Conservation (phyloP, 2,113 vertebrate genomes). For the Todiramphus saurophagus region DNA sequence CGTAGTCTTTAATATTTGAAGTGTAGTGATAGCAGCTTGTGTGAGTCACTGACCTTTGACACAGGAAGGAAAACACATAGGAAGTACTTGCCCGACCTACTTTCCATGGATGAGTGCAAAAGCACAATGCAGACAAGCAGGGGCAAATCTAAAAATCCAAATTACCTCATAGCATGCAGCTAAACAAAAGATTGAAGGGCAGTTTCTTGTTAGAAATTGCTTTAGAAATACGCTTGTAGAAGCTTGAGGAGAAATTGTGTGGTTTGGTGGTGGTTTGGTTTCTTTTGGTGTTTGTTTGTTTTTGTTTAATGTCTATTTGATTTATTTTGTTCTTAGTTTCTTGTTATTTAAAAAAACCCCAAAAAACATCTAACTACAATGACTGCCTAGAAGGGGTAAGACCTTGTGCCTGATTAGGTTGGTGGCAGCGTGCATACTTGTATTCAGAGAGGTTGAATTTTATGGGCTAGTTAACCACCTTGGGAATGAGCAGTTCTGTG, state of each 20-base stretch:
- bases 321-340: not conserved
- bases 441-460: not conserved
- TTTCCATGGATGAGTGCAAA: not conserved
- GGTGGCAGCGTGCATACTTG: not conserved
- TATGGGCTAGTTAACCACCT: not conserved
- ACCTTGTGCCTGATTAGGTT: not conserved
- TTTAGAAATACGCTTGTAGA: not conserved
- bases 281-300: too few relatives aligned
- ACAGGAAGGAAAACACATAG: not conserved
- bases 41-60: not conserved
- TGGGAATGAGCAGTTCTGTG: not conserved
- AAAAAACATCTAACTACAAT: not conserved
- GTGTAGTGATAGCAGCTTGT: not conserved
- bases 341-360: not conserved
- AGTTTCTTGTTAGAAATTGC: not conserved
- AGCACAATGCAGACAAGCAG: conserved; percentile 17
- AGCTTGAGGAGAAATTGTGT: not conserved
- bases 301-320: not conserved
- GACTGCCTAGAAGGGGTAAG: not conserved
- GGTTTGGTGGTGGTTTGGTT: not conserved
- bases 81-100: conserved; percentile 8
- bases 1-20: not conserved
- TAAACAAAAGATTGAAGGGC: not conserved
- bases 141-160: conserved; percentile 2
- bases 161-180: not conserved